These are phyloP conservation scores for Muscicapa comitata DNA, from an alignment of 2,797 vertebrate genomes.

Conservation along the genomic window DNA sequence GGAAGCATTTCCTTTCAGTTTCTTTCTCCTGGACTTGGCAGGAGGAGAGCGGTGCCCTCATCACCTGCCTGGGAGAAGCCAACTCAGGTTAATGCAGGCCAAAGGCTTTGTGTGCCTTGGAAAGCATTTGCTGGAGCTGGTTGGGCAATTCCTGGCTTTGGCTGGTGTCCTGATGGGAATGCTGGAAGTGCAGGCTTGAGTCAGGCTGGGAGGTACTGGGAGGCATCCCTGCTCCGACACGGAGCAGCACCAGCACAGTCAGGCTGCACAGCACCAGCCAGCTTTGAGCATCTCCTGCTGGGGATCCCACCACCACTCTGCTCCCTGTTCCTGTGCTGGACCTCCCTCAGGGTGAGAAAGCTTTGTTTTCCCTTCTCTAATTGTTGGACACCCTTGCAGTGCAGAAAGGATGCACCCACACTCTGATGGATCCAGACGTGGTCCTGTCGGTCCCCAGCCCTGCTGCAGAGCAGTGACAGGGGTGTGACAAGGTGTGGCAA, in stretches of 20 bases:
- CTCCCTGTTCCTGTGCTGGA: background rate
- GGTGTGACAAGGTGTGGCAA: background rate
- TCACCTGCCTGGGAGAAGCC: background rate
- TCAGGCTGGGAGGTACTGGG: background rate
- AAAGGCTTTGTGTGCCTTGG: constrained; percentile 1
- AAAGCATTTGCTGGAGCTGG: background rate
- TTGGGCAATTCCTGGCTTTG: constrained; percentile 39
- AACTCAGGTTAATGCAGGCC: background rate
- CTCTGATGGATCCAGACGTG: accelerated
- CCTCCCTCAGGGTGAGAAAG: background rate
- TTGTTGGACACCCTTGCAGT: background rate
- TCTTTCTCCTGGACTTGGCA: background rate
- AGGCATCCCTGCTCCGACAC: accelerated
- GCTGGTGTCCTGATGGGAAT: background rate
- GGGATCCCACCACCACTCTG: background rate
- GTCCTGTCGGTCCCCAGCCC: accelerated
- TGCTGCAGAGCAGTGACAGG: background rate
- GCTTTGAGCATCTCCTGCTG: background rate
- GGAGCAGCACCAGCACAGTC: accelerated
- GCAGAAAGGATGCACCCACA: background rate
- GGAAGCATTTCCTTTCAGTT: background rate
- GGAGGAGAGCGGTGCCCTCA: background rate
- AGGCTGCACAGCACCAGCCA: background rate
- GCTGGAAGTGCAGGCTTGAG: background rate
- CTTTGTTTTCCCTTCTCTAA: background rate